phyloP scores from a whole-genome alignment of 2,797 vertebrate species.

The Margarornis squamiger region DNA sequence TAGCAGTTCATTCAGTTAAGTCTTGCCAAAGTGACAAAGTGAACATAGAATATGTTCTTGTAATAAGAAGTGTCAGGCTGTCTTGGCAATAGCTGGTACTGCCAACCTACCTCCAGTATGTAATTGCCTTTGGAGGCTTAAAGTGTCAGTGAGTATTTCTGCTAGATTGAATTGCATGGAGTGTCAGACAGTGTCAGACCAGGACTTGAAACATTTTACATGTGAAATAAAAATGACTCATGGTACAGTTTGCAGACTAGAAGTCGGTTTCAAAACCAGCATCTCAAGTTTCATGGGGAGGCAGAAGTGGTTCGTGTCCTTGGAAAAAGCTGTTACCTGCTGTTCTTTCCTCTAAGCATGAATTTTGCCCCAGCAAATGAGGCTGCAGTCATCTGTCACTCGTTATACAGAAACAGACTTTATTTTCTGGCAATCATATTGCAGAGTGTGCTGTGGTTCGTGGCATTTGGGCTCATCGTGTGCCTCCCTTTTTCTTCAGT shows the following conservation, averaged over 20 bases:
- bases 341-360: not conserved
- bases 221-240: not conserved
- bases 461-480: not conserved
- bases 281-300: not conserved
- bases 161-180: not conserved
- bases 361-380: not conserved
- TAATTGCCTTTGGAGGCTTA: conserved; percentile 8
- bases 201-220: not conserved
- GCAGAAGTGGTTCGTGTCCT: not conserved
- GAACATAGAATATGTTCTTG: not conserved
- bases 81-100: not conserved
- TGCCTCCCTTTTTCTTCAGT: not conserved
- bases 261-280: not conserved
- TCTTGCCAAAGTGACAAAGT: not conserved
- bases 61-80: not conserved
- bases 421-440: not conserved
- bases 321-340: conserved; percentile 22
- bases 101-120: not conserved
- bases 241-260: not conserved
- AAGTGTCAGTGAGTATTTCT: conserved; percentile 11
- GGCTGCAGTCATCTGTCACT: not conserved
- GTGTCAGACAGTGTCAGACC: not conserved
- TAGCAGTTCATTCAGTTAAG: not conserved
- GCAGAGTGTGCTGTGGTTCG: not conserved
- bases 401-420: not conserved